Conservation (phyloP, 2,797 vertebrate species). For the Rhinatrema bivittatum region DNA sequence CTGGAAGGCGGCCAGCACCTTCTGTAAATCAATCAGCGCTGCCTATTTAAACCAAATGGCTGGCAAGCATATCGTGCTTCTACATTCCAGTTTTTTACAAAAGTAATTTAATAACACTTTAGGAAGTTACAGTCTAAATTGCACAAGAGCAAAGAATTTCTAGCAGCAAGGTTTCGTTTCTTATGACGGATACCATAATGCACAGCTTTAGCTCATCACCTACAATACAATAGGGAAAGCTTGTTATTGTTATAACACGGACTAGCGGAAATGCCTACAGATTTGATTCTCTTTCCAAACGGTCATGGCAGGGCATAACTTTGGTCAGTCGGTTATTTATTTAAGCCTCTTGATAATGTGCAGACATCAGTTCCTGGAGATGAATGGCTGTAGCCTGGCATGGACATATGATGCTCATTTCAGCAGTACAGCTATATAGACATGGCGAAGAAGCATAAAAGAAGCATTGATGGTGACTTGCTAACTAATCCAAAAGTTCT, state of each 20-base stretch:
- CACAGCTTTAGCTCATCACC: constrained; percentile 25
- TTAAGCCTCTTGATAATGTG: constrained; percentile 18
- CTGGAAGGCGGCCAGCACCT: constrained; percentile 10
- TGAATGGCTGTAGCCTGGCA: constrained; percentile 19
- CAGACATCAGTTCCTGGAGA: constrained; percentile 17
- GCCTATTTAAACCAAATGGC: constrained; percentile 36
- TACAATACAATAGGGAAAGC: constrained; percentile 15
- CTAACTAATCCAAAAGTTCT: background rate
- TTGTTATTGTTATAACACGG: background rate
- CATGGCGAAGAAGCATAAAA: constrained; percentile 1
- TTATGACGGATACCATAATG: no score
- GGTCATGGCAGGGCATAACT: background rate
- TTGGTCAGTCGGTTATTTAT: background rate
- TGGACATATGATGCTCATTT: constrained; percentile 13
- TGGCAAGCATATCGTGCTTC: constrained; percentile 13
- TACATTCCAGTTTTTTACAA: constrained; percentile 29
- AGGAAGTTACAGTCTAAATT: constrained; percentile 21
- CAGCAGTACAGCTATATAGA: background rate
- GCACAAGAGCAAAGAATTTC: constrained; percentile 29
- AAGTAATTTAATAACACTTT: constrained; percentile 30
- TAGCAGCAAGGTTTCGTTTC: constrained; percentile 18
- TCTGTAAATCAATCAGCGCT: constrained; percentile 20
- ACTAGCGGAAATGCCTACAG: background rate
- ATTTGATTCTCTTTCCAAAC: background rate
- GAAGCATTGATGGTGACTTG: constrained; percentile 15